phyloP scores from a whole-genome alignment of 2,888 invertebrate genomes.

The Cephonodes hylas region DNA sequence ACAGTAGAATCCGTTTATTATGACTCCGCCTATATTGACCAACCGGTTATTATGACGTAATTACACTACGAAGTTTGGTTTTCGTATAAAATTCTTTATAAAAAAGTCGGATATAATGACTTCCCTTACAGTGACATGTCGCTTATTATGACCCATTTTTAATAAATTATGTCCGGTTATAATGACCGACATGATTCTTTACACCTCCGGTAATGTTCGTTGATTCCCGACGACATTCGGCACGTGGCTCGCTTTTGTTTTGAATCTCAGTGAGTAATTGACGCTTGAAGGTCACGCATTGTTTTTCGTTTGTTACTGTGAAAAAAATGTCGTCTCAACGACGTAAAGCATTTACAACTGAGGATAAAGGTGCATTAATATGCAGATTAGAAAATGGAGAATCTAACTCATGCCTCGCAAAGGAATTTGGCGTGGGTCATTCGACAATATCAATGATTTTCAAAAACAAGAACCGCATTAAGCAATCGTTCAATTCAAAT shows the following conservation, averaged over 20 bases:
- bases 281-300: neutral
- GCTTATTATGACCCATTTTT: no score
- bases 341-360: slow-evolving; percentile 24
- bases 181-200: no score
- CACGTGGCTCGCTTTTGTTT: neutral
- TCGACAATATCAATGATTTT: slow-evolving; percentile 33
- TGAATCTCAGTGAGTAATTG: neutral
- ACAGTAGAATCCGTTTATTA: no score
- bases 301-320: no score
- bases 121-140: no score
- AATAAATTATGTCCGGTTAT: no score
- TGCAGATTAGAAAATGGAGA: slow-evolving; percentile 26
- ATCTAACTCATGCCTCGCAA: slow-evolving; percentile 24
- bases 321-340: neutral
- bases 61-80: no score
- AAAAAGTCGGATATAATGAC: no score
- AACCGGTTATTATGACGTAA: no score
- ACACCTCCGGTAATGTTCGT: neutral
- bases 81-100: no score
- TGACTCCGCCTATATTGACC: no score
- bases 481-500: slow-evolving; percentile 28
- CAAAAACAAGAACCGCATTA: slow-evolving; percentile 33
- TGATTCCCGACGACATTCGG: neutral
- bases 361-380: slow-evolving; percentile 29
- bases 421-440: slow-evolving; percentile 24